Evolutionary conservation across 2,113 vertebrate species (phyloP).

Genomic region (Neoarius graeffei): DNA sequence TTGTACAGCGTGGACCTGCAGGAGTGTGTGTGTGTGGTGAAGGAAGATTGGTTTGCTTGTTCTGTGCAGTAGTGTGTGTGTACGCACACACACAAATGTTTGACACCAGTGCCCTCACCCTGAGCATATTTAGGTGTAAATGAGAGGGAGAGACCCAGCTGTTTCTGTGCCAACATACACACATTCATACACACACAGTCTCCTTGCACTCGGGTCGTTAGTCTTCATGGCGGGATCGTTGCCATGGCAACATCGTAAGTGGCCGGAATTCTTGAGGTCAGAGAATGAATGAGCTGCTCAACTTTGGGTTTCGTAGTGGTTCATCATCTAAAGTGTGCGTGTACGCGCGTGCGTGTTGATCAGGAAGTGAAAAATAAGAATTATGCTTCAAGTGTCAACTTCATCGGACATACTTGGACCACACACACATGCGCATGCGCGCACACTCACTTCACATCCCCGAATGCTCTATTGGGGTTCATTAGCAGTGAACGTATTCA

Average conservation of each 20-base stretch:
- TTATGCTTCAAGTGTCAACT: neutral
- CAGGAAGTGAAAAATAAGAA: neutral
- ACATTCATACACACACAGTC: constrained; percentile 20
- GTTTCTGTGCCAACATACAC: constrained; percentile 2
- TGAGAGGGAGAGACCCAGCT: constrained; percentile 15
- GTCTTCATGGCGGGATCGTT: constrained; percentile 42
- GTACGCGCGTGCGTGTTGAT: constrained; percentile 12
- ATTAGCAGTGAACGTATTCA: constrained; percentile 35
- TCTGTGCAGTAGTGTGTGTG: neutral
- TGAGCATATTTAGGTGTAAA: constrained; percentile 15
- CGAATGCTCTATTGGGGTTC: constrained; percentile 6
- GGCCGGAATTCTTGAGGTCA: constrained; percentile 34
- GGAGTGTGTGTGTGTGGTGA: neutral
- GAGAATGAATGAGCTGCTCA: constrained; percentile 9
- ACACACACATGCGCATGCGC: neutral
- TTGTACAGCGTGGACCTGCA: neutral
- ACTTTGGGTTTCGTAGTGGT: constrained; percentile 5
- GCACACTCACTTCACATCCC: neutral
- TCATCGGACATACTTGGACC: neutral
- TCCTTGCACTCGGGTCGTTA: constrained; percentile 39
- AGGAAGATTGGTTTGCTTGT: constrained; percentile 1
- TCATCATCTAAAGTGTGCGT: neutral
- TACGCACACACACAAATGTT: neutral
- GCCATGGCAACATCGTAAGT: constrained; percentile 32
- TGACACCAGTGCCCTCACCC: constrained; percentile 27